Base-by-base conservation (phyloP, 35 echinoderm and acorn worm species). In the Heliocidaris erythrogramma region DNA sequence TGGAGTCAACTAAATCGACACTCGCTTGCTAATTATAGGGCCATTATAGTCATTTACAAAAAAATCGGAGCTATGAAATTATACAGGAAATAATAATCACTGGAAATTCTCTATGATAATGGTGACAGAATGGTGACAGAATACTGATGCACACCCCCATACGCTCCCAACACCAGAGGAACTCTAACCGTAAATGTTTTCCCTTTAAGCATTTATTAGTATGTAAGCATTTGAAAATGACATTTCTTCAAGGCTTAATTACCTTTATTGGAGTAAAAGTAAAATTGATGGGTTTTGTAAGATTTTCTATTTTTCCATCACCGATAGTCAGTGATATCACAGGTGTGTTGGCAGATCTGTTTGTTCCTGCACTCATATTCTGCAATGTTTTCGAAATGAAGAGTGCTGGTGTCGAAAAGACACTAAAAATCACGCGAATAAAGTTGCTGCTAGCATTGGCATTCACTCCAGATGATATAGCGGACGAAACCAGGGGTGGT, bases 311-410 rank as follows among this genome's bases (percentile, higher is more conserved):
- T n/a, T 52, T 92, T 3, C 18, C 29, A 0, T 92, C 47, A 14
- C 91, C 91, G 21, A 92, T 30, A 48, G 48, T 92, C n/a, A 92
- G 49, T 30, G 91, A 92, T 30, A 92, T 30, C 13, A 92, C 91
- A 13, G 91, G 91, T 30, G 91, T 92, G 49, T 92, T 92, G 6
- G 91, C 91, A 56, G 31, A 14, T 30, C 49, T 47, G 91, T 59
- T n/a, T 13, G 48, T 59, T 21, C 13, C 29, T 13, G 5, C 18
- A 48, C 49, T 92, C 91, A 7, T 13, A 10, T 59, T 30, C 48
- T 92, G 17, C 29, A 92, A 30, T 30, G 91, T 21, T 52, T 59
- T 32, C 1, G 91, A 92, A 30, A 92, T 59, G 91, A 92, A 92
- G 13, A 92, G 91, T 2, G 47, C 10, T 59, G 91, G 91, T 30